phyloP scores from a whole-genome alignment of 2,888 invertebrate genomes.

The Drosophila parthenogenetica region DNA sequence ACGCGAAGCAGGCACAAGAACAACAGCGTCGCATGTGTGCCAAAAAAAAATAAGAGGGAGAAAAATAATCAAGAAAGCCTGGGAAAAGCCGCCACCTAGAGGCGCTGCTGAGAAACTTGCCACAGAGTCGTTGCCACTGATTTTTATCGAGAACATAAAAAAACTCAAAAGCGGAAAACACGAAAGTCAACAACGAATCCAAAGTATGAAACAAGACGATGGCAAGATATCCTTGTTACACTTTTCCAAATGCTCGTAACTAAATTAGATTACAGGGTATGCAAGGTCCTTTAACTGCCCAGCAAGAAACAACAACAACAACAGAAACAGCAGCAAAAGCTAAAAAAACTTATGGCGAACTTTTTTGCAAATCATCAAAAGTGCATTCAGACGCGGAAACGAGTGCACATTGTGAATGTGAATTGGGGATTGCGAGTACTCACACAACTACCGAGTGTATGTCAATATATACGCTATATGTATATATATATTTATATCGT shows the following conservation, averaged over 20 bases:
- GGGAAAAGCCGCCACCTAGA: constrained; percentile 1
- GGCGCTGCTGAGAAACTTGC: constrained; percentile 18
- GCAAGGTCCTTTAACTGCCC: constrained; percentile 6
- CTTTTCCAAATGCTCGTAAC: background rate
- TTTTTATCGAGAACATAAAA: constrained; percentile 60
- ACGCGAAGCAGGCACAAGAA: constrained; percentile 33
- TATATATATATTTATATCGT: constrained; percentile 34
- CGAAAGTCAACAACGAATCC: constrained; percentile 47
- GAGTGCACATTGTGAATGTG: constrained; percentile 46
- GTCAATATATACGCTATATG: background rate
- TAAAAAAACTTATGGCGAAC: constrained; percentile 26
- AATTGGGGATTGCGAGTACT: constrained; percentile 1
- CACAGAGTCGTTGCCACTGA: constrained; percentile 66
- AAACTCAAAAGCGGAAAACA: constrained; percentile 21
- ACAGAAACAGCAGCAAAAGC: no score
- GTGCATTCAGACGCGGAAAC: constrained; percentile 58
- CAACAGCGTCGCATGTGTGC: constrained; percentile 50
- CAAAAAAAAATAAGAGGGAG: constrained; percentile 24
- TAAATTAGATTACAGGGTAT: constrained; percentile 7
- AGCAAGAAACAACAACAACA: constrained; percentile 9
- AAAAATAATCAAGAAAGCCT: background rate
- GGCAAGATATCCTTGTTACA: constrained; percentile 10
- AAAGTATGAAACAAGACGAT: constrained; percentile 20
- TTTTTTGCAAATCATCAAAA: constrained; percentile 68
- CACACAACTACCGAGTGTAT: constrained; percentile 24